Percentiles rank a stretch among this genome's conserved stretches.
Evolutionary conservation across 2,888 invertebrate species (phyloP).

Genomic region (Notodonta ziczac): DNA sequence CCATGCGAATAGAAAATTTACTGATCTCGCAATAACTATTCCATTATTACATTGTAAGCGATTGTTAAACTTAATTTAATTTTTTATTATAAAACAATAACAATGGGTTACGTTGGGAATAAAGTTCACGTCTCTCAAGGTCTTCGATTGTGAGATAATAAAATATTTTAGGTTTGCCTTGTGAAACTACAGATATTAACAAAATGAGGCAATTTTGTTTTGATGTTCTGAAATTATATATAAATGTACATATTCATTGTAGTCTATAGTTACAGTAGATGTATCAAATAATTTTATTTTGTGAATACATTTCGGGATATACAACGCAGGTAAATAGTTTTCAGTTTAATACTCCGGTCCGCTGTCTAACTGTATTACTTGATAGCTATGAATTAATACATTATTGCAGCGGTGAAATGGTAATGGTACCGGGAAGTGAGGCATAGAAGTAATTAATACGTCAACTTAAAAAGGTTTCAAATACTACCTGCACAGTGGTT

Average conservation of each 20-base stretch:
- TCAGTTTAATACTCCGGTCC: too few species aligned
- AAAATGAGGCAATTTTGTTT: not conserved
- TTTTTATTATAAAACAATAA: slow-evolving; percentile 49
- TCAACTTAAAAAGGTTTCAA: too few species aligned
- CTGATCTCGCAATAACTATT: slow-evolving; percentile 33
- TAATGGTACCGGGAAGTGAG: too few species aligned
- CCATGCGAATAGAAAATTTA: slow-evolving; percentile 37
- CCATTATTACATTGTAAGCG: slow-evolving; percentile 43
- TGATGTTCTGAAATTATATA: not conserved
- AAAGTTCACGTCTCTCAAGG: slow-evolving; percentile 44
- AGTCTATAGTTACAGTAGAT: not conserved
- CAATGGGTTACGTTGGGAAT: slow-evolving; percentile 40
- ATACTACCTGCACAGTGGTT: too few species aligned
- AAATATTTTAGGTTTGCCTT: slow-evolving; percentile 18
- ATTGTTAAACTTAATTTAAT: slow-evolving; percentile 45
- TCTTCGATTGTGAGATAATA: slow-evolving; percentile 26
- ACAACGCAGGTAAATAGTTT: too few species aligned
- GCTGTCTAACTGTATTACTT: too few species aligned
- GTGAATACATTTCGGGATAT: too few species aligned
- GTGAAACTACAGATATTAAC: not conserved
- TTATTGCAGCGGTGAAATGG: too few species aligned
- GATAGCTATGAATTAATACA: too few species aligned
- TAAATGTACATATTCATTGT: not conserved
- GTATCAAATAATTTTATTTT: too few species aligned
- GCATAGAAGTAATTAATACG: too few species aligned